Conservation (phyloP, 2,888 invertebrate species). For the Dermolepida albohirtum region DNA sequence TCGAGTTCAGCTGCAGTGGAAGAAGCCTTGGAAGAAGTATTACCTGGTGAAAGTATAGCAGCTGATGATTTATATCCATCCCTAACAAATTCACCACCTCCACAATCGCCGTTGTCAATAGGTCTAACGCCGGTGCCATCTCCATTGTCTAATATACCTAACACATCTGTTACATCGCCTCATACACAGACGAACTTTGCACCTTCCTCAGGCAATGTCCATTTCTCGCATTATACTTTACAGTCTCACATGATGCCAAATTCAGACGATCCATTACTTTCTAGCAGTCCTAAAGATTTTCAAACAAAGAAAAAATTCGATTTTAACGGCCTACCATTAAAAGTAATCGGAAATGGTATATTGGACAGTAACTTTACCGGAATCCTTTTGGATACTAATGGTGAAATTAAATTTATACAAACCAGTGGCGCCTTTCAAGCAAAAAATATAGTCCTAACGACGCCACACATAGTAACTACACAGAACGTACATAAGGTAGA, state of each 20-base stretch:
- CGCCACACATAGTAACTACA: constrained; percentile 55
- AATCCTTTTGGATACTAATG: constrained; percentile 72
- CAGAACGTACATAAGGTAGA: constrained; percentile 50
- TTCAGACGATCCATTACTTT: constrained; percentile 86
- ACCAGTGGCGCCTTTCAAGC: constrained; percentile 66
- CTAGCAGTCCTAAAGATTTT: constrained; percentile 87
- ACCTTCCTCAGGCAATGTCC: constrained; percentile 63
- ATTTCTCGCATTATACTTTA: constrained; percentile 67
- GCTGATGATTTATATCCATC: constrained; percentile 67
- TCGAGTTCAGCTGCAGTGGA: constrained; percentile 89
- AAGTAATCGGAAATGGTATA: constrained; percentile 69
- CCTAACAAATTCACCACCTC: constrained; percentile 69
- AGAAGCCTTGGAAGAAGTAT: constrained; percentile 85
- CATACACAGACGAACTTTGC: constrained; percentile 62
- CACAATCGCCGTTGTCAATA: constrained; percentile 71
- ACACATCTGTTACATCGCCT: constrained; percentile 58
- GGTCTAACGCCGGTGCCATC: constrained; percentile 70
- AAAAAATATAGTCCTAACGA: constrained; percentile 63
- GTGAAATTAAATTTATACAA: constrained; percentile 73
- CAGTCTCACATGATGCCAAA: constrained; percentile 90
- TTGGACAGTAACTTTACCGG: constrained; percentile 71
- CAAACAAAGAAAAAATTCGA: constrained; percentile 70
- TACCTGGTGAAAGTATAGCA: constrained; percentile 80
- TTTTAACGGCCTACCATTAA: constrained; percentile 68
- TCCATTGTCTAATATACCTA: constrained; percentile 61